These are phyloP conservation scores for Taurulus bubalis DNA, from an alignment of 2,113 vertebrate genomes.

Conservation along the genomic window DNA sequence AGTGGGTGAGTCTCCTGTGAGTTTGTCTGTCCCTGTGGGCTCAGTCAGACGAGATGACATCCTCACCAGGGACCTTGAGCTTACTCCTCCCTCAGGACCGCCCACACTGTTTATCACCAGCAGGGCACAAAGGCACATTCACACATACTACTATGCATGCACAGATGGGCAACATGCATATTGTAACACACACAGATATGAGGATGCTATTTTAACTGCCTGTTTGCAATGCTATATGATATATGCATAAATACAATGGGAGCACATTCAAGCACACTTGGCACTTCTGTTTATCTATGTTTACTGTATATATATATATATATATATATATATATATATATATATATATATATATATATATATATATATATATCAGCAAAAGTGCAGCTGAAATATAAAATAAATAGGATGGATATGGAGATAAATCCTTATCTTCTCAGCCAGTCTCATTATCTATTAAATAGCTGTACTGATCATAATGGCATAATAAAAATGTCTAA, in stretches of 20 bases:
- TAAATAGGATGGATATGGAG: background rate
- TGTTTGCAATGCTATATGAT: constrained; percentile 5
- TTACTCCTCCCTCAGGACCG: constrained; percentile 70
- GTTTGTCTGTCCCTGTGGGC: constrained; percentile 68
- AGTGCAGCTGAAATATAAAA: background rate
- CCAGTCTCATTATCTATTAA: constrained; percentile 14
- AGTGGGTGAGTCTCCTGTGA: constrained; percentile 62
- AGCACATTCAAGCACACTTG: background rate
- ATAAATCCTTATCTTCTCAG: constrained; percentile 33
- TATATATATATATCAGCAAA: background rate
- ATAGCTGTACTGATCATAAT: constrained; percentile 18
- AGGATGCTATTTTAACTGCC: background rate
- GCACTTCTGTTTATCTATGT: constrained; percentile 5
- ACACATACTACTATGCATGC: background rate
- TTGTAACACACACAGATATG: constrained; percentile 1
- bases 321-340: too few species aligned
- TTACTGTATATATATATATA: too few species aligned
- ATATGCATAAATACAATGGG: background rate
- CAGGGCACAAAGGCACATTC: constrained; percentile 35
- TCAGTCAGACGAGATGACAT: constrained; percentile 73
- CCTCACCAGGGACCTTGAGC: constrained; percentile 75
- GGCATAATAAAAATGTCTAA: background rate
- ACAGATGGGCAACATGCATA: constrained; percentile 7
- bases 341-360: too few species aligned
- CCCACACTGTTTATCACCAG: constrained; percentile 67